A percentile compares a stretch with the other conserved stretches of the same genome.
Evolutionary conservation across 2,797 vertebrate genomes (phyloP).

Genomic region (Amphiprion clarkii): DNA sequence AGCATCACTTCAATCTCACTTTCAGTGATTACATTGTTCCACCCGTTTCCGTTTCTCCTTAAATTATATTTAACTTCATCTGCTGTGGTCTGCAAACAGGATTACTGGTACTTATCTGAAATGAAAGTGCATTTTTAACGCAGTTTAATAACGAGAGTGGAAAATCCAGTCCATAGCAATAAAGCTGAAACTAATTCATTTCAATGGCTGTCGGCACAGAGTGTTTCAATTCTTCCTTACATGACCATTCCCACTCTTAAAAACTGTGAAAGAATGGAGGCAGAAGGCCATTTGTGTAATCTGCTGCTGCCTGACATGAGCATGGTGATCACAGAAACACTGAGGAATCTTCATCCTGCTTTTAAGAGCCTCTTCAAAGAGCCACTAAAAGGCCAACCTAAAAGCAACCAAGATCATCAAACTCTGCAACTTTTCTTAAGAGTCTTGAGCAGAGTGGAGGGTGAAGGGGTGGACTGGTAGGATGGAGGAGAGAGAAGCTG

Average conservation of each 20-base stretch:
- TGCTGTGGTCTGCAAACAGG: constrained; percentile 86
- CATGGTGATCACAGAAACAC: constrained; percentile 75
- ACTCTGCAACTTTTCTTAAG: constrained; percentile 80
- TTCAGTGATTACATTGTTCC: constrained; percentile 88
- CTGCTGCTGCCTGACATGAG: constrained; percentile 72
- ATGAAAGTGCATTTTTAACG: constrained; percentile 89
- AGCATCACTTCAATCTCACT: constrained; percentile 88
- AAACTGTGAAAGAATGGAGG: constrained; percentile 75
- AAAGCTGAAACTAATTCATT: constrained; percentile 89
- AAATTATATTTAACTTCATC: constrained; percentile 89
- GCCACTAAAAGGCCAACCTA: constrained; percentile 70
- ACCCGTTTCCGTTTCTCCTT: constrained; percentile 85
- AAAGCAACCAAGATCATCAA: constrained; percentile 79
- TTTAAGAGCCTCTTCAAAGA: constrained; percentile 77
- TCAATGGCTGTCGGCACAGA: constrained; percentile 78
- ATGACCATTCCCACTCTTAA: constrained; percentile 65
- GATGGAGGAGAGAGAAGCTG: constrained; percentile 63
- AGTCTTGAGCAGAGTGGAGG: constrained; percentile 64
- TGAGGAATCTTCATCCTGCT: constrained; percentile 70
- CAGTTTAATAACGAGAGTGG: constrained; percentile 88
- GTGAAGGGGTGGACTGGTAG: constrained; percentile 49
- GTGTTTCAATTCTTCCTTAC: constrained; percentile 74
- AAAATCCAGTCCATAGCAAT: constrained; percentile 87
- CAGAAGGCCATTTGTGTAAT: constrained; percentile 77
- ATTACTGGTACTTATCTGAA: constrained; percentile 89